Conservation (phyloP, 2,888 invertebrate species). For the Yponomeuta plumbellus region DNA sequence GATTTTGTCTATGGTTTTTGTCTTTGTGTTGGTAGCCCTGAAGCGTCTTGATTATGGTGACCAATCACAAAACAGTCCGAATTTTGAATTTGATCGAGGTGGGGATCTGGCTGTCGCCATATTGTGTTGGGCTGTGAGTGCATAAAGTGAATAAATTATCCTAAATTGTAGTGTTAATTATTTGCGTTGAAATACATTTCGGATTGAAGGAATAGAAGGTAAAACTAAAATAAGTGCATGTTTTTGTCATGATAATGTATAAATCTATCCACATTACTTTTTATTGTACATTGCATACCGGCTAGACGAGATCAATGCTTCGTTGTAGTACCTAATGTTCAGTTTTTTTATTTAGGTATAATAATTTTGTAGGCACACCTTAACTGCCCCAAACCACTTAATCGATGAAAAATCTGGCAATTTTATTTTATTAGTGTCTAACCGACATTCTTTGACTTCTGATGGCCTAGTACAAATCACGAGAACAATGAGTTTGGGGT, state of each 20-base stretch:
- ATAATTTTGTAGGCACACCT: no score
- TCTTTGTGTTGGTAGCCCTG: conserved; percentile 44
- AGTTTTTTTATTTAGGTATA: neutral
- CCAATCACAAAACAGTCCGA: conserved; percentile 59
- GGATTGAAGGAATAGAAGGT: conserved; percentile 65
- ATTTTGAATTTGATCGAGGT: conserved; percentile 69
- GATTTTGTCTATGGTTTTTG: conserved; percentile 23
- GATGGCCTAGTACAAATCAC: neutral
- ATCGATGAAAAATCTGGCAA: neutral
- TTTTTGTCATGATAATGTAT: conserved; percentile 54
- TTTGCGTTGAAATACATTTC: conserved; percentile 47
- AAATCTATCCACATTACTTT: conserved; percentile 26
- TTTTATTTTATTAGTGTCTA: neutral
- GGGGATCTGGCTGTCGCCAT: conserved; percentile 73
- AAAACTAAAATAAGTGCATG: conserved; percentile 48
- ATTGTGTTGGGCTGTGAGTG: conserved; percentile 72
- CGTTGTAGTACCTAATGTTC: conserved; percentile 14
- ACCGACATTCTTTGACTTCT: neutral
- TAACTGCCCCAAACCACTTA: no score
- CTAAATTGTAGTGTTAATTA: conserved; percentile 62
- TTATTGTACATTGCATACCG: conserved; percentile 32
- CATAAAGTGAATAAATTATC: conserved; percentile 57
- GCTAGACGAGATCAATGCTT: conserved; percentile 29
- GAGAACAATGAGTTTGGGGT: neutral
- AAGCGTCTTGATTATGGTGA: conserved; percentile 54